Base-by-base conservation (phyloP, 1,140 invertebrate species). In the Steinernema khuongi region DNA sequence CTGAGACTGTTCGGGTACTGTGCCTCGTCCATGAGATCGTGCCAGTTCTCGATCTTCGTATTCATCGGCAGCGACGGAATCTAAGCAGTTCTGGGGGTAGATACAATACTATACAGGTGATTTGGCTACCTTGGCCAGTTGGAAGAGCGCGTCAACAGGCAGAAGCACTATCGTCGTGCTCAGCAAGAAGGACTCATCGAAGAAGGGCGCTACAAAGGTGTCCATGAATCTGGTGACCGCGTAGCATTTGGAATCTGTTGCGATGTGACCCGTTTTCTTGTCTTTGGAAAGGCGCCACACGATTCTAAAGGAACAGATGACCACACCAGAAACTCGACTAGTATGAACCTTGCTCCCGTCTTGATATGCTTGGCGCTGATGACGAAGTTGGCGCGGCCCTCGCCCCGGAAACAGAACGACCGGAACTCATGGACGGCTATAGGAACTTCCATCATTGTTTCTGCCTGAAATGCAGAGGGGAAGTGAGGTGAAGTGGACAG, bases 201-300 rank as follows among this genome's bases (percentile, higher is more conserved):
- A 68, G 43, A 85, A 81, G n/a, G 79, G 80, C 7, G 79, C 69
- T 36, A 84, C 76, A 2, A 83, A 75, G 32, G 72, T 67, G 50
- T 85, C 77, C 73, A 84, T 75, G 67, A 77, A 82, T 36, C 70
- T 50, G 41, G 77, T 78, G 19, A 85, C 71, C 17, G 85, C 32
- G 19, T 79, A 66, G 41, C 81, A 79, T 36, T 79, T 82, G 18
- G 80, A 73, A 19, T 85, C 82, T 1, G 73, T 50, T 19, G 79
- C 76, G 26, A 84, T 71, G n/a, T 73, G 19, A 14, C 77, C 80
- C 11, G 76, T 78, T 32, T 81, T 80, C 44, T 80, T 72, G 32
- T 83, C 77, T 69, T 84, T 84, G n/a, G 81, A 76, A 18, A 84
- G 71, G 18, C 82, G 30, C 82, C 82, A 84, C 43, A 84, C 82